These are phyloP conservation scores for Geococcyx californianus DNA, from an alignment of 2,113 vertebrate species.

Conservation along the genomic window DNA sequence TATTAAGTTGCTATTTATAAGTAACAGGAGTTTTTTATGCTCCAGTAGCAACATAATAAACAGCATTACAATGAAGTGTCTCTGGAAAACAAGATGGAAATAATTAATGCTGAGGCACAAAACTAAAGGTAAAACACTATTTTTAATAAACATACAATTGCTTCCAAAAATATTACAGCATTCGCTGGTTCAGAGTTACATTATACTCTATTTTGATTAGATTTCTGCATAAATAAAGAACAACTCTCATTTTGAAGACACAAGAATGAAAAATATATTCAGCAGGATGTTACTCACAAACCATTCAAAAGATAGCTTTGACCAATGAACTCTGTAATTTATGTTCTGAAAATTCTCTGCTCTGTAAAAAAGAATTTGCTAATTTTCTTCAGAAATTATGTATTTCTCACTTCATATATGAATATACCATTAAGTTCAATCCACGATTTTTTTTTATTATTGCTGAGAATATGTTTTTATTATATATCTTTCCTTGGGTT, in stretches of 20 bases:
- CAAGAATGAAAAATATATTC: not conserved
- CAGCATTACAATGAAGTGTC: not conserved
- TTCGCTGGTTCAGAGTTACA: not conserved
- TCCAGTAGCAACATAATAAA: not conserved
- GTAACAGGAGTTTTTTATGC: not conserved
- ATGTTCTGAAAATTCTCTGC: not conserved
- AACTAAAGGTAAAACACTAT: not conserved
- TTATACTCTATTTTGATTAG: not conserved
- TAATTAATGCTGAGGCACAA: constrained; percentile 10
- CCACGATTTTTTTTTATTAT: not conserved
- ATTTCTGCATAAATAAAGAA: not conserved
- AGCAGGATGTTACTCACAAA: not conserved
- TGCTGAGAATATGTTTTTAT: not conserved
- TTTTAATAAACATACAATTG: not conserved
- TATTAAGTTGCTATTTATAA: not conserved
- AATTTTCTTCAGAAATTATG: not conserved
- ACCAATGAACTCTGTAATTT: not conserved
- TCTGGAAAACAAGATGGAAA: constrained; percentile 16
- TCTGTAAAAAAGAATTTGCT: not conserved
- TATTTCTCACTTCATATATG: not conserved
- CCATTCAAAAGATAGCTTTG: not conserved
- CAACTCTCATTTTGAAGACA: not conserved
- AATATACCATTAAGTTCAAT: not conserved
- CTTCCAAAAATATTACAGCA: not conserved
- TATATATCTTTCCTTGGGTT: not conserved